Evolutionary conservation across 2,888 invertebrate species (phyloP), one percentile per base, ranked within the genome.

Genomic region (Andrena trimmerana): DNA sequence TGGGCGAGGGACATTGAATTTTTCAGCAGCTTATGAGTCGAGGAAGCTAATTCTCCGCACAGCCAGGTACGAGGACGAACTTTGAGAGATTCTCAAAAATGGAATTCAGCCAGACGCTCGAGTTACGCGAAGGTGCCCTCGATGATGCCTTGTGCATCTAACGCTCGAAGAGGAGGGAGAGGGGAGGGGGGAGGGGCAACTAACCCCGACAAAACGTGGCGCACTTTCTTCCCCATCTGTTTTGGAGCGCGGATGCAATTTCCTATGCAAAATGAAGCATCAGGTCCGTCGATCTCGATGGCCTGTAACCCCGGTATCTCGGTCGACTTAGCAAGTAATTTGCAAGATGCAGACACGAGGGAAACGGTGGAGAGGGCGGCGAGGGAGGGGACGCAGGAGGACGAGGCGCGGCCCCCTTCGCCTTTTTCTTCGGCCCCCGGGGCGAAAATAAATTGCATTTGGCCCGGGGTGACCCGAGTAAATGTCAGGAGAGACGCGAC

Each of bases 391-490:
- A 1, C 10, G n/a, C 2, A 24, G 24, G 42, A n/a, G 29, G 27
- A 16, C 65, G 65, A 60, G 66, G n/a, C 16, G 54, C 27, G n/a
- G 50, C 8, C 59, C 68, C 72, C 70, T n/a, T 48, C 70, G 74
- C 31, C 75, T 75, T 82, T 80, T 82, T 81, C 81, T 74, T 63
- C 62, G 10, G 24, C 24, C 81, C 74, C 68, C 42, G 57, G 65
- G 83, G 83, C 63, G 78, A 83, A 83, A 78, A 83, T 83, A 83
- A 83, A 83, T 82, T 83, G 83, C 83, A 83, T 83, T 83, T 78
- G 74, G 83, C 83, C 83, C 68, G 83, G 62, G 83, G 83, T 82
- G 78, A 78, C 83, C 83, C 83, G 78, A 74, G 83, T 80, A 83
- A 82, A 82, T 78, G 83, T 83, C 83, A 82, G 63, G 83, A 78